Conservation (phyloP, 2,797 vertebrate genomes). For the Babyrousa celebensis region DNA sequence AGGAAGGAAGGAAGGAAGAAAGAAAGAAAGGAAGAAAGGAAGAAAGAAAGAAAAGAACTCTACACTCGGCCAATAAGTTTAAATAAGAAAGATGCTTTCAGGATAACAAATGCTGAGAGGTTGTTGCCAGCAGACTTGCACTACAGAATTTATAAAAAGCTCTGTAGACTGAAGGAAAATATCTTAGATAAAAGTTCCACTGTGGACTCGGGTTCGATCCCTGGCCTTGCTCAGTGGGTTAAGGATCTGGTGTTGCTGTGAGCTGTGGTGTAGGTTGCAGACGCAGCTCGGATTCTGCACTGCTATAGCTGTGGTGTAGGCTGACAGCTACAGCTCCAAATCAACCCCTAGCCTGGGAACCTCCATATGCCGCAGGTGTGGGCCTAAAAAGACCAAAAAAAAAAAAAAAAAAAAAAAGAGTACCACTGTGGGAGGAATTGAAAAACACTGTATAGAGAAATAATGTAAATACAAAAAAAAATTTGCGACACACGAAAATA, state of each 20-base stretch:
- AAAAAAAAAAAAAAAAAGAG: not conserved
- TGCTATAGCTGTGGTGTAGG: too few relatives aligned
- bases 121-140: not conserved
- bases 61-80: not conserved
- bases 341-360: too few relatives aligned
- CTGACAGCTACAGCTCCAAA: too few relatives aligned
- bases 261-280: too few relatives aligned
- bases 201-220: too few relatives aligned
- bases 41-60: not conserved
- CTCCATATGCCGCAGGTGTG: too few relatives aligned
- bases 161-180: constrained; percentile 44
- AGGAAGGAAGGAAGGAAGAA: too few relatives aligned
- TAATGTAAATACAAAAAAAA: not conserved
- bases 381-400: too few relatives aligned
- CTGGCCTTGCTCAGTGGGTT: too few relatives aligned
- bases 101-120: not conserved
- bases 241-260: too few relatives aligned
- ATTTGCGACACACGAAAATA: constrained; percentile 9
- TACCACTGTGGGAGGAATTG: not conserved
- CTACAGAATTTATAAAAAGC: not conserved
- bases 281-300: too few relatives aligned
- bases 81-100: constrained; percentile 19
- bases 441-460: constrained; percentile 2
- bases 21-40: fast-evolving
- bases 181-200: not conserved